These are phyloP conservation scores for Latrodectus geometricus DNA, from an alignment of 1,140 invertebrate species.

Conservation along the genomic window DNA sequence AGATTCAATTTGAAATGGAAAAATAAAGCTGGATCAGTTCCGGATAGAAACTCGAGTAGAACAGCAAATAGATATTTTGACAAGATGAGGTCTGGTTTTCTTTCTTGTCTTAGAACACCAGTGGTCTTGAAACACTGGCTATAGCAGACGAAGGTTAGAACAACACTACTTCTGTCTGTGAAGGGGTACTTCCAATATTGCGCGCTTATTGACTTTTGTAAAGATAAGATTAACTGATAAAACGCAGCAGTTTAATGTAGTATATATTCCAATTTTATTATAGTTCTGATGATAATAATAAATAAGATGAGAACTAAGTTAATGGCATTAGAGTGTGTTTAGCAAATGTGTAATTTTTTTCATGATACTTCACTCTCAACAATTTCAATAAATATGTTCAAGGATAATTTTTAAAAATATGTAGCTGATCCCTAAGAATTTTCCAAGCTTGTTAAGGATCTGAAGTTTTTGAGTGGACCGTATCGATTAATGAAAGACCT, in stretches of 20 bases:
- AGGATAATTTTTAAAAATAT: neutral
- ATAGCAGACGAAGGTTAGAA: slow-evolving; percentile 45
- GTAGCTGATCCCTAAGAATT: slow-evolving; percentile 6
- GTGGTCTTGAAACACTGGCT: slow-evolving; percentile 12
- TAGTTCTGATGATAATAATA: too few relatives aligned
- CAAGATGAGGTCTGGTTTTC: slow-evolving; percentile 52
- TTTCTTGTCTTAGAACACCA: slow-evolving; percentile 14
- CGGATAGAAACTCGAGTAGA: slow-evolving; percentile 48
- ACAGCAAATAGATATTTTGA: slow-evolving; percentile 55
- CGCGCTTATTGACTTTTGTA: too few relatives aligned
- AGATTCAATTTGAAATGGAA: neutral
- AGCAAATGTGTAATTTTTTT: too few relatives aligned
- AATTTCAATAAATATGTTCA: neutral
- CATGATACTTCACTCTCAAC: too few relatives aligned
- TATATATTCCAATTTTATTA: too few relatives aligned
- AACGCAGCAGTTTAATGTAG: too few relatives aligned
- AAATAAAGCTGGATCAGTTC: slow-evolving; percentile 50
- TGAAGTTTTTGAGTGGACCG: slow-evolving; percentile 18
- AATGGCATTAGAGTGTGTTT: too few relatives aligned
- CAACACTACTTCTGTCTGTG: neutral
- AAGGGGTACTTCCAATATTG: slow-evolving; percentile 2
- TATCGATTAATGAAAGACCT: slow-evolving; percentile 31
- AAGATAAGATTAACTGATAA: too few relatives aligned
- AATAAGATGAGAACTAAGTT: too few relatives aligned
- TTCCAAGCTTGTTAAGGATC: slow-evolving; percentile 12